These are phyloP conservation scores for Orbicella faveolata DNA, from an alignment of 64 coral and sea anemone genomes.

Conservation along the genomic window DNA sequence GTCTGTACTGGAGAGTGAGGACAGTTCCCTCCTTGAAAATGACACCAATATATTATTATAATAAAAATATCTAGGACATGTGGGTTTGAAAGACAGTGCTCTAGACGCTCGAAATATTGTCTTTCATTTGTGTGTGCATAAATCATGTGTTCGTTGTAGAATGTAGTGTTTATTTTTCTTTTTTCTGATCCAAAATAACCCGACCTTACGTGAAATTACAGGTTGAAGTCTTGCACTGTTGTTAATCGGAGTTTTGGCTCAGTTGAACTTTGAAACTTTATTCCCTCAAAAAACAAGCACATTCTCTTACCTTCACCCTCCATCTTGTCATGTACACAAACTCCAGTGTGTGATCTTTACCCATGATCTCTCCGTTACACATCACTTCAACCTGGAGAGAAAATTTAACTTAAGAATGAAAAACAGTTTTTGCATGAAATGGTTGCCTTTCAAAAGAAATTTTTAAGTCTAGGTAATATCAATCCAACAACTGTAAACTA, in stretches of 20 bases:
- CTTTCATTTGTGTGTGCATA: too few relatives aligned
- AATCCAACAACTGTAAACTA: too few relatives aligned
- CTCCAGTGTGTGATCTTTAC: constrained; percentile 97
- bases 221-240: background rate
- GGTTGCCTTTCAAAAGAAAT: background rate
- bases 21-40: constrained; percentile 71
- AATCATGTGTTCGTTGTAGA: too few relatives aligned
- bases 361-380: constrained; percentile 98
- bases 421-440: background rate
- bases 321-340: constrained; percentile 99
- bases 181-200: too few relatives aligned
- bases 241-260: background rate
- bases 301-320: constrained; percentile 78
- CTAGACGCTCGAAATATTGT: too few relatives aligned
- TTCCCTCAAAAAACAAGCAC: too few relatives aligned
- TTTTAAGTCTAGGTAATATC: background rate
- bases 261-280: too few relatives aligned
- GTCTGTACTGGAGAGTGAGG: constrained; percentile 87
- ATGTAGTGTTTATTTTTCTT: too few relatives aligned
- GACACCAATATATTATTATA: background rate
- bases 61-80: background rate
- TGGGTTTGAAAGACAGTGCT: too few relatives aligned
- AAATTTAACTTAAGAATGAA: background rate
- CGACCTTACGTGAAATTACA: too few relatives aligned
- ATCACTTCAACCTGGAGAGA: constrained; percentile 77